Evolutionary conservation across 2,888 invertebrate genomes (phyloP).

Genomic region (Tromatobia lineatoria): DNA sequence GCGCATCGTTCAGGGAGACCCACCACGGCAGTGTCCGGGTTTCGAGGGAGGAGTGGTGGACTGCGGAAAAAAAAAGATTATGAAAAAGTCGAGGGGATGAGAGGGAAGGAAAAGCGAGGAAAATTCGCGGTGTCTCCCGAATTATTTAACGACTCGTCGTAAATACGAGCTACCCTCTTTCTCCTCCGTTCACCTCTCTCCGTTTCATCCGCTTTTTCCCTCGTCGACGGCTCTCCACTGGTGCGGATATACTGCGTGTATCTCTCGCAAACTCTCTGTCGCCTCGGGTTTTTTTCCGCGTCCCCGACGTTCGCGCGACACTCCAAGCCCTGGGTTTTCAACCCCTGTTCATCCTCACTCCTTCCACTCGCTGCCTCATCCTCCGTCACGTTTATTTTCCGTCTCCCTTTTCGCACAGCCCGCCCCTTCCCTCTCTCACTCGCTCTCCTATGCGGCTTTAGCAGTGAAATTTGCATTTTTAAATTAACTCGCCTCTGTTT

Average conservation of each 20-base stretch:
- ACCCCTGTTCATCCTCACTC: slow-evolving; percentile 42
- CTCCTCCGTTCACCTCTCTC: slow-evolving; percentile 26
- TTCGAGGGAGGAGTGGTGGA: slow-evolving; percentile 29
- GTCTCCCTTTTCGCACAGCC: slow-evolving; percentile 60
- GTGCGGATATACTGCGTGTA: slow-evolving; percentile 52
- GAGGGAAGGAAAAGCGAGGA: slow-evolving; percentile 42
- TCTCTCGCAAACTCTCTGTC: slow-evolving; percentile 59
- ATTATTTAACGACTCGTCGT: slow-evolving; percentile 76
- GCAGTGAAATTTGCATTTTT: slow-evolving; percentile 85
- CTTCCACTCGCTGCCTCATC: slow-evolving; percentile 28
- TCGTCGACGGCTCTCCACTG: slow-evolving; percentile 46
- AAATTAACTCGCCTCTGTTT: slow-evolving; percentile 85
- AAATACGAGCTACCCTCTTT: slow-evolving; percentile 71
- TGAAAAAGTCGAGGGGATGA: slow-evolving; percentile 22
- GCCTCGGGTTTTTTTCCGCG: slow-evolving; percentile 54
- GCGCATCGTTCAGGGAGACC: slow-evolving; percentile 42
- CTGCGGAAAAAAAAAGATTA: slow-evolving; percentile 48
- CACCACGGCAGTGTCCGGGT: slow-evolving; percentile 41
- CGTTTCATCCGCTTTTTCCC: slow-evolving; percentile 48
- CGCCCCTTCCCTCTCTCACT: slow-evolving; percentile 34
- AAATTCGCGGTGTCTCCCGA: slow-evolving; percentile 73
- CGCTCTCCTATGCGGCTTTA: slow-evolving; percentile 56
- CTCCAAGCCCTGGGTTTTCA: slow-evolving; percentile 55
- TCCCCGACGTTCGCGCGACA: slow-evolving; percentile 49
- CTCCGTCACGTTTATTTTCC: slow-evolving; percentile 57